Evolutionary conservation across 2,888 invertebrate species (phyloP), one percentile per base, ranked within the genome.

Genomic region (Zhuqinia jingwanae): DNA sequence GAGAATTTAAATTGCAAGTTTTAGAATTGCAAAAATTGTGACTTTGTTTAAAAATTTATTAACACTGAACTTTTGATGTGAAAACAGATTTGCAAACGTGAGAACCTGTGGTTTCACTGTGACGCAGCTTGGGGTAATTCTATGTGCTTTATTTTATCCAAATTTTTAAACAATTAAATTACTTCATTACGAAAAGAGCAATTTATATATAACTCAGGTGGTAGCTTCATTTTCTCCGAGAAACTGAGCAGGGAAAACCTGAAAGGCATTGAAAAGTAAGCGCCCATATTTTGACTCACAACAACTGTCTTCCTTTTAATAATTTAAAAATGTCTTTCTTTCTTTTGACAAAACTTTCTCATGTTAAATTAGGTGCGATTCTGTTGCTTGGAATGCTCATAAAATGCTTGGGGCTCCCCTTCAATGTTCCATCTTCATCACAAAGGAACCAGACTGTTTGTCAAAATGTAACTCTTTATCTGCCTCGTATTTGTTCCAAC

Each of bases 361-460:
- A n/a, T 56, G 20, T 27, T 17, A 36, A 36, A 6, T 36, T 92
- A 95, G 96, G 91, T 95, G 95, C 0, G 94, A 96, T 91, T 97
- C 97, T 0, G 93, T 97, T 89, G 93, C 96, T 0, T 97, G 97
- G 96, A 96, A 97, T 93, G 96, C 96, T 0, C 97, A 97, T 92
- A 97, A 97, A 92, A 95, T 96, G 94, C 93, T 96, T 13, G 96
- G 96, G 6, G 95, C 95, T 0, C 96, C 97, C 0, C 92, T 96
- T 42, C 96, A 96, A 91, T 96, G 96, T 91, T 95, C 96, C 0
- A 91, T 95, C 65, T 95, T 96, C 91, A 92, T 96, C 20, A 94
- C 95, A 13, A 94, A 93, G 30, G 93, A 94, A 79, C 93, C 94
- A 88, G 94, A 95, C 0, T 91, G 95, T 1, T 92, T 97, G 70